Percentiles rank a stretch among this genome's conserved stretches.
Evolutionary conservation across 2,797 vertebrate genomes (phyloP).

Genomic region (Nannoperca australis): DNA sequence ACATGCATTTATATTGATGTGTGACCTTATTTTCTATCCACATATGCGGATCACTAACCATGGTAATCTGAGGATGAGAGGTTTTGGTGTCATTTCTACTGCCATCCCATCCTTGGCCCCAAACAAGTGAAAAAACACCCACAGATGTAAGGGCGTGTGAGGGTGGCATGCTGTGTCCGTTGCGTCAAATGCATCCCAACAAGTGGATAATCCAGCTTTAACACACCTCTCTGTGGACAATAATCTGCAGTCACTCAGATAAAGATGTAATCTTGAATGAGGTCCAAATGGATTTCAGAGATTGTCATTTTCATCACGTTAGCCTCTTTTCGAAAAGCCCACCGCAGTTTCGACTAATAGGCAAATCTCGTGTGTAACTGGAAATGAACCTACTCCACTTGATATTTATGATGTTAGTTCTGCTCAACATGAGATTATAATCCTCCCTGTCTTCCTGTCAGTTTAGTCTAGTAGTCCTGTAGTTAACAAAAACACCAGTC

Average conservation of each 20-base stretch:
- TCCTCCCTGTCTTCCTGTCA: conserved; percentile 31
- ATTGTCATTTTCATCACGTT: conserved; percentile 78
- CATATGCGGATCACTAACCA: conserved; percentile 71
- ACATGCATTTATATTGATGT: conserved; percentile 51
- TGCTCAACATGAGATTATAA: conserved; percentile 48
- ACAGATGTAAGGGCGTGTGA: conserved; percentile 80
- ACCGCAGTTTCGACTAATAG: conserved; percentile 47
- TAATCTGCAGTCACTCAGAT: conserved; percentile 84
- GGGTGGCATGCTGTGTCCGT: conserved; percentile 72
- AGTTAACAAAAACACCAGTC: conserved; percentile 41
- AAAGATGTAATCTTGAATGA: conserved; percentile 81
- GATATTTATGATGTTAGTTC: conserved; percentile 50
- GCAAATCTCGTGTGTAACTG: conserved; percentile 61
- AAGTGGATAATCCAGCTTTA: conserved; percentile 86
- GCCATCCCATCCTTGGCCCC: conserved; percentile 54
- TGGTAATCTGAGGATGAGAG: conserved; percentile 81
- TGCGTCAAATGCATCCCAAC: conserved; percentile 80
- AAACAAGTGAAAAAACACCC: conserved; percentile 70
- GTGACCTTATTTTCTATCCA: conserved; percentile 58
- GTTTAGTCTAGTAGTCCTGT: conserved; percentile 32
- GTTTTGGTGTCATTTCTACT: conserved; percentile 78
- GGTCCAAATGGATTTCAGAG: conserved; percentile 84
- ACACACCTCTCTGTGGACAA: conserved; percentile 84
- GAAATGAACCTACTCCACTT: conserved; percentile 49
- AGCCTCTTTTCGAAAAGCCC: conserved; percentile 78